Base-by-base conservation (phyloP, 2,113 vertebrate species). In the Corythornis madagascariensis region DNA sequence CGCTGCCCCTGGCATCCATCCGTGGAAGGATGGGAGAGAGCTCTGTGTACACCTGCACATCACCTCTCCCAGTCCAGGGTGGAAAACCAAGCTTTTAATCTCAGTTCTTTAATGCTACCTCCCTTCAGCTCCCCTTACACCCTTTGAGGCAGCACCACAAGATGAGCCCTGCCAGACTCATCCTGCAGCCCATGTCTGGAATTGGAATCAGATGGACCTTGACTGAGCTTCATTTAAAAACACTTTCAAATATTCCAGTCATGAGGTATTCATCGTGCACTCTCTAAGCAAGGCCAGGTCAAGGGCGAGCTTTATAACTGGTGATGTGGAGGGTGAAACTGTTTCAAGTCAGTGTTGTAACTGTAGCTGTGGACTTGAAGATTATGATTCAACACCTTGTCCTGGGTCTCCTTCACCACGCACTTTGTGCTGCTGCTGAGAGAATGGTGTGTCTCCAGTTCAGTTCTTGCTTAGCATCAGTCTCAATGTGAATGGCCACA, bases 401-500 rank as follows among this genome's bases (percentile, higher is more conserved):
- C 72, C 63, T 18, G 56, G 29, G 63, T 86, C 31, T 61, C 57
- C 55, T 79, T 64, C 38, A 4, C 83, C 80, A 72, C 10, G 26
- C 26, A 2, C 81, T 80, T 45, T 1, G 47, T 2, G 7, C 47
- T 43, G 50, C 13, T 65, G 74, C 11, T 33, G 74, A 33, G 53
- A 48, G 53, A 40, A 9, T 0, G 1, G 21, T 3, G 31, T 52
- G 81, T 25, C 59, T 55, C 29, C 11, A 1, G 53, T 48, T 50
- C 12, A 7, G 18, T 43, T 33, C 60, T 33, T 4, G 29, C 47
- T 52, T 24, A 17, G 45, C 64, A 47, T 24, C 0, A 0, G 14
- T 31, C 64, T 65, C 2, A 0, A 2, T 19, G 43, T 45, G 52
- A 78, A 13, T 2, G 55, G 43, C 31, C 28, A 31, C 53, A 0